These are phyloP conservation scores for Pangasius djambal DNA, from an alignment of 2,797 vertebrate genomes.

Conservation along the genomic window DNA sequence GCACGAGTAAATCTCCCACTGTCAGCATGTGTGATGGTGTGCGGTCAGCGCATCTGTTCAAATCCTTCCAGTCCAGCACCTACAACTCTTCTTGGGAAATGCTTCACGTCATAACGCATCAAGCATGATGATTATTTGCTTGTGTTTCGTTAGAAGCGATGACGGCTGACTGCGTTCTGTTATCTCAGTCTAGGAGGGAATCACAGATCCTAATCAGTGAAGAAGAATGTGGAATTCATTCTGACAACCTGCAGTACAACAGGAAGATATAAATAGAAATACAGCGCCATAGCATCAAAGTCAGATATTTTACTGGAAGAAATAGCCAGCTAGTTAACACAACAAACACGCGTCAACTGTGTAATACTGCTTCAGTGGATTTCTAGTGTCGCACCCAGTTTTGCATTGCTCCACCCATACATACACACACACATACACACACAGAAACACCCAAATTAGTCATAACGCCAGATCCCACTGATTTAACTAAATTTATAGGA, in stretches of 20 bases:
- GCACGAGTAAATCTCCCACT: conserved; percentile 47
- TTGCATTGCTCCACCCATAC: neutral
- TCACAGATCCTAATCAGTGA: neutral
- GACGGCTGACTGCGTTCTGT: neutral
- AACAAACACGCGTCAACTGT: neutral
- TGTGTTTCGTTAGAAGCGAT: neutral
- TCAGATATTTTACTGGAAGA: neutral
- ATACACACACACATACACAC: neutral
- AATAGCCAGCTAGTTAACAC: neutral
- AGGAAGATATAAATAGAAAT: neutral
- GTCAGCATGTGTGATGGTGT: conserved; percentile 19
- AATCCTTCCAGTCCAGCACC: neutral
- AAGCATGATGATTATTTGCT: neutral
- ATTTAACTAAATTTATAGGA: neutral
- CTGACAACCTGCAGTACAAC: neutral
- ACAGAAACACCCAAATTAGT: neutral
- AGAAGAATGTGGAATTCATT: neutral
- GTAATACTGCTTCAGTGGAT: neutral
- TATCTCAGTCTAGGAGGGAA: neutral
- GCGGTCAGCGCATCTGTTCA: conserved; percentile 9
- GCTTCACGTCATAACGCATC: neutral
- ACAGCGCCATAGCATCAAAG: neutral
- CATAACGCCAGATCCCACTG: neutral
- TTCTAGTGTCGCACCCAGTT: neutral
- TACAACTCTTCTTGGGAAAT: neutral